Percentiles rank a stretch among this genome's conserved stretches.
Conservation (phyloP, 1,140 invertebrate genomes). For the Drosophila mojavensis region DNA sequence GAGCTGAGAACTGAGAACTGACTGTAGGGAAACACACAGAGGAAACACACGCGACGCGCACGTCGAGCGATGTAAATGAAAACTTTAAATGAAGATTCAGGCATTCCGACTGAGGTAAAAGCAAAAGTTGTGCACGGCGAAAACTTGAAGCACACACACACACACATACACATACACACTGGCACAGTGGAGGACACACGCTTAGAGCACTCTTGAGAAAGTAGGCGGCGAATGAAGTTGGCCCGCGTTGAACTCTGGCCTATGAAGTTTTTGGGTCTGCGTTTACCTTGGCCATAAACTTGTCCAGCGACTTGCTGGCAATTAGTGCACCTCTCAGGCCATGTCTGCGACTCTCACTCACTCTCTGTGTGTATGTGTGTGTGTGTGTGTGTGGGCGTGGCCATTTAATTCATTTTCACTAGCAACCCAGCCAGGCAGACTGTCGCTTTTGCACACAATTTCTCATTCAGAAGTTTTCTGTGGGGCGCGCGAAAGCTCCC, state of each 20-base stretch:
- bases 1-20: conserved; percentile 5
- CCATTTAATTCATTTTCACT: conserved; percentile 76
- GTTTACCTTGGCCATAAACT: conserved; percentile 80
- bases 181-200: background rate
- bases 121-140: conserved; percentile 55
- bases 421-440: conserved; percentile 38
- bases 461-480: conserved; percentile 75
- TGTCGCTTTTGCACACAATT: conserved; percentile 80
- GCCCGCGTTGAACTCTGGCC: conserved; percentile 71
- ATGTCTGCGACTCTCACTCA: conserved; percentile 4
- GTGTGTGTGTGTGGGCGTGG: conserved; percentile 57
- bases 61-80: conserved; percentile 8
- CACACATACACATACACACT: conserved; percentile 21
- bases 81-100: conserved; percentile 48
- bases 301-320: conserved; percentile 73
- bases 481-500: conserved; percentile 3
- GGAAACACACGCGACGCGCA: background rate
- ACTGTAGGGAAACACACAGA: background rate
- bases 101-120: conserved; percentile 61
- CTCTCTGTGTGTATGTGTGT: background rate
- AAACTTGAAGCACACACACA: conserved; percentile 15
- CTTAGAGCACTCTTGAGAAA: conserved; percentile 32
- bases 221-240: conserved; percentile 72
- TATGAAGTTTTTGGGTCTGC: conserved; percentile 58
- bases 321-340: conserved; percentile 67